These are phyloP conservation scores for Euthynnus affinis DNA, from an alignment of 2,797 vertebrate genomes.

Conservation along the genomic window DNA sequence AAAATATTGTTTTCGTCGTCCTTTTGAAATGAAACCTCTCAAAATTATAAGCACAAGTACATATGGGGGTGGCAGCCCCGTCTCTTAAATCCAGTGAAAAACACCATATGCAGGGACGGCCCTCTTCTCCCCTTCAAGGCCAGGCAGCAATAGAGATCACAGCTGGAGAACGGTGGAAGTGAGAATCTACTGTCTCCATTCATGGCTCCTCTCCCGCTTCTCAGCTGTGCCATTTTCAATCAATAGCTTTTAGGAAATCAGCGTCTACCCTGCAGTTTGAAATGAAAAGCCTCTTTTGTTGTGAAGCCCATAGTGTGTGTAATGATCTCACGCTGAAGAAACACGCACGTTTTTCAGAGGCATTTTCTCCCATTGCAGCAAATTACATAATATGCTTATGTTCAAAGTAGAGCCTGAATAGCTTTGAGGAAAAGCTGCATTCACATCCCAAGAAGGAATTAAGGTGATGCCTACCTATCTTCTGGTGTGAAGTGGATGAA, in stretches of 20 bases:
- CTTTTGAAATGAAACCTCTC: constrained; percentile 56
- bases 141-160: constrained; percentile 69
- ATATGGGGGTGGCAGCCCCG: constrained; percentile 51
- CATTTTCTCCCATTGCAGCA: constrained; percentile 59
- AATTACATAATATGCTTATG: constrained; percentile 75
- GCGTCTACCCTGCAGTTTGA: constrained; percentile 75
- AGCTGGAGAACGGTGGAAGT: constrained; percentile 78
- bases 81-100: constrained; percentile 60
- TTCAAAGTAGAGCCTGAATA: constrained; percentile 65
- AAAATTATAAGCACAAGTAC: constrained; percentile 35
- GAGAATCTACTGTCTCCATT: constrained; percentile 74
- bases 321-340: constrained; percentile 68
- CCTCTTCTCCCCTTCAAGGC: constrained; percentile 55
- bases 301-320: constrained; percentile 56
- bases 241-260: constrained; percentile 81
- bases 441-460: constrained; percentile 49
- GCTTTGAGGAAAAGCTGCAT: constrained; percentile 26
- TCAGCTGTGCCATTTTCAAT: constrained; percentile 82
- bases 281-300: constrained; percentile 82
- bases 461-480: constrained; percentile 68
- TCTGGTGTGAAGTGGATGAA: constrained; percentile 49
- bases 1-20: constrained; percentile 46
- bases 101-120: constrained; percentile 46
- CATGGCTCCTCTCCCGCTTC: constrained; percentile 66
- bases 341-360: constrained; percentile 59